Evolutionary conservation across 1,140 invertebrate species (phyloP).

Genomic region (Zaprionus tsacasi): DNA sequence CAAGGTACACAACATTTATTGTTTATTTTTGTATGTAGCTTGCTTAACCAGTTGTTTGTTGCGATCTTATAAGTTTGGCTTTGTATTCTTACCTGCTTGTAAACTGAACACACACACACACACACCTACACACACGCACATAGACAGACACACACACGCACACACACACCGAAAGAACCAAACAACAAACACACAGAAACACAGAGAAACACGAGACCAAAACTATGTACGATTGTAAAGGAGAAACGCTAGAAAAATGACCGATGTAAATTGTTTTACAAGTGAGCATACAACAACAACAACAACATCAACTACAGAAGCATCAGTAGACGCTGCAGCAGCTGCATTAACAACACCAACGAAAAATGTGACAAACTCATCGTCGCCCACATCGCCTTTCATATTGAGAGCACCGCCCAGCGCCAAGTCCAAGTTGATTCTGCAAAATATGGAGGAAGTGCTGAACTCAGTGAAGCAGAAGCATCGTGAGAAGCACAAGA

Average conservation of each 20-base stretch:
- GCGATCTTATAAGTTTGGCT: slow-evolving; percentile 74
- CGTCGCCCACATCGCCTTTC: slow-evolving; percentile 65
- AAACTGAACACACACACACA: slow-evolving; percentile 29
- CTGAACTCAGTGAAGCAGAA: slow-evolving; percentile 79
- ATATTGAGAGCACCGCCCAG: slow-evolving; percentile 74
- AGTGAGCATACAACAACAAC: slow-evolving; percentile 64
- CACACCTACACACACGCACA: slow-evolving; percentile 15
- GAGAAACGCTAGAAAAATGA: slow-evolving; percentile 62
- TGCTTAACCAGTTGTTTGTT: slow-evolving; percentile 56
- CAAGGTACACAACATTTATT: slow-evolving; percentile 64
- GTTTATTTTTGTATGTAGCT: slow-evolving; percentile 49
- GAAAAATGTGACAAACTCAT: slow-evolving; percentile 53
- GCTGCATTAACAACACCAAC: slow-evolving; percentile 49
- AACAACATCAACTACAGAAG: slow-evolving; percentile 28
- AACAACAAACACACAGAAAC: slow-evolving; percentile 33
- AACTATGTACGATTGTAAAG: slow-evolving; percentile 62
- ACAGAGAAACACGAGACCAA: slow-evolving; percentile 42
- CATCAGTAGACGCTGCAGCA: slow-evolving; percentile 1
- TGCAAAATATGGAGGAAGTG: slow-evolving; percentile 83
- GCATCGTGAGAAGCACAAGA: slow-evolving; percentile 78
- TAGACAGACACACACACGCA: slow-evolving; percentile 30
- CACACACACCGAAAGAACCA: slow-evolving; percentile 27
- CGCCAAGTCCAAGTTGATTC: slow-evolving; percentile 77
- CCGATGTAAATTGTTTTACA: slow-evolving; percentile 81
- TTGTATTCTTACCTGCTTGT: slow-evolving; percentile 60